Conservation (phyloP, 2,888 invertebrate genomes). For the Erannis defoliaria region DNA sequence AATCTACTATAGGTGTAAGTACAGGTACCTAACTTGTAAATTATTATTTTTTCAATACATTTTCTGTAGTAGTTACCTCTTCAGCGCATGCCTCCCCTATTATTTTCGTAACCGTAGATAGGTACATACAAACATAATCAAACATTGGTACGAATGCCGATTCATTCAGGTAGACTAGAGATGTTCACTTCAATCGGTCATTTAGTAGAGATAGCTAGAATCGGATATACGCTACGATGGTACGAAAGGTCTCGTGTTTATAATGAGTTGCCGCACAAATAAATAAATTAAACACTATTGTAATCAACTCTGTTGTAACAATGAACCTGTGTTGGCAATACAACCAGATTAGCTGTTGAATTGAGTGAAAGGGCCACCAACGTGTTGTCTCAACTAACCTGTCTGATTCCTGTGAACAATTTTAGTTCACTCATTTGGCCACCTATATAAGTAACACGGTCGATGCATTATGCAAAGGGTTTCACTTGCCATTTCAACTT, state of each 20-base stretch:
- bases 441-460: background rate
- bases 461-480: constrained; percentile 11
- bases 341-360: background rate
- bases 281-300: constrained; percentile 32
- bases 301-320: constrained; percentile 26
- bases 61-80: too few relatives aligned
- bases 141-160: too few relatives aligned
- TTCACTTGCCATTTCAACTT: constrained; percentile 3
- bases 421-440: background rate
- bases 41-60: too few relatives aligned
- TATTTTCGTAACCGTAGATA: too few relatives aligned
- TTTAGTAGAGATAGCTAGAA: too few relatives aligned
- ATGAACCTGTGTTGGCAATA: constrained; percentile 1
- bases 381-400: background rate
- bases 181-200: too few relatives aligned
- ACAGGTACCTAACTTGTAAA: too few relatives aligned
- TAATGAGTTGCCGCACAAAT: constrained; percentile 29
- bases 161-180: too few relatives aligned
- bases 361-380: background rate
- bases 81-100: too few relatives aligned
- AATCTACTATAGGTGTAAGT: too few relatives aligned
- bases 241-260: constrained; percentile 21
- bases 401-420: background rate
- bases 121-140: too few relatives aligned
- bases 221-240: too few relatives aligned